Base-by-base conservation (phyloP, 2,888 invertebrate species). In the Anthophora plumipes region DNA sequence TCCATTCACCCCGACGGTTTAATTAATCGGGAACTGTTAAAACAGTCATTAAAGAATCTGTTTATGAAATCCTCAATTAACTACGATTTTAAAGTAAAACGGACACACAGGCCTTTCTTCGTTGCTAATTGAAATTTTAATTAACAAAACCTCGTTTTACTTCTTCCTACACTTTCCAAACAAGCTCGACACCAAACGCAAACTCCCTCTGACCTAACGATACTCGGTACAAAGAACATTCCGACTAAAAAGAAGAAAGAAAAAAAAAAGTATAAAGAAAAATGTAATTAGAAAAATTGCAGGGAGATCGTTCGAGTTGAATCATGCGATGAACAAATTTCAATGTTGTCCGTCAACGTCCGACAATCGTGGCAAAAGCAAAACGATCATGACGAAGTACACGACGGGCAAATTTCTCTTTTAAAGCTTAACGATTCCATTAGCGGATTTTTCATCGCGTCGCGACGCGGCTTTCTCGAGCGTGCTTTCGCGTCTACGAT, bases 361-460 rank as follows among this genome's bases (percentile, higher is more conserved):
- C 50, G 11, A 12, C 48, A 20, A 31, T 31, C 31, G 31, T 4
- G 20, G 3, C 20, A 20, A 7, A 14, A 9, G 17, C 31, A 17
- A 22, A 46, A 22, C 8, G 8, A 17, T 43, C 63, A 48, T 31
- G 48, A n/a, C 48, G 5, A 43, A 20, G 41, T 5, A n/a, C 5
- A 5, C 14, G 2, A 14, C 64, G 50, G n/a, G n/a, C n/a, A n/a
- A n/a, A n/a, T 31, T 20, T 0, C 57, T 59, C 57, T 57, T n/a
- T 69, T 20, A 31, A 48, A 39, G 60, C 50, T 76, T 72, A 60
- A 60, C 73, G 59, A 77, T 72, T 72, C 72, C 77, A 77, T 77
- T 77, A 72, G 59, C 37, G 37, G 41, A 57, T 54, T 66, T 77
- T 77, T 66, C 54, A 22, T 22, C 8, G 43, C 31, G 41, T 14